Evolutionary conservation across 2,888 invertebrate species (phyloP).

Genomic region (Diaprepes abbreviatus): DNA sequence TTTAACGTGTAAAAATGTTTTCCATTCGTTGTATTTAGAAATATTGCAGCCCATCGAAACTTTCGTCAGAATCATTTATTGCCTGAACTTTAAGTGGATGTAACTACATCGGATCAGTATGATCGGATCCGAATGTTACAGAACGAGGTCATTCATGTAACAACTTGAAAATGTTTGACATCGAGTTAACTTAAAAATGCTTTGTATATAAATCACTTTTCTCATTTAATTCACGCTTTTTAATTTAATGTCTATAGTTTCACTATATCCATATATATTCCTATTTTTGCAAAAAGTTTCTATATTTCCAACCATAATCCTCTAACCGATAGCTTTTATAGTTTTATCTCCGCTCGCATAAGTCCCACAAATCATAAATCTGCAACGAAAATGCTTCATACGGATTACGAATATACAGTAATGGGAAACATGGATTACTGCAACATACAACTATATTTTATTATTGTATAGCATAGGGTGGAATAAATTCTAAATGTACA

Average conservation of each 20-base stretch:
- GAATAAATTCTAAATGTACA: not conserved
- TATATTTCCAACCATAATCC: conserved; percentile 8
- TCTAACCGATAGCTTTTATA: conserved; percentile 18
- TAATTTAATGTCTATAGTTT: not conserved
- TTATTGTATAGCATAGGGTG: not conserved
- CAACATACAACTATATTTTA: conserved; percentile 10
- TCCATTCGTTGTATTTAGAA: too few relatives aligned
- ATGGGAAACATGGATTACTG: conserved; percentile 30
- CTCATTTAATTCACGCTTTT: not conserved
- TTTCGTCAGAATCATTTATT: too few relatives aligned
- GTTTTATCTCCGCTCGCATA: conserved; percentile 15
- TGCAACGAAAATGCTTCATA: conserved; percentile 5
- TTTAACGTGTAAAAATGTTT: too few relatives aligned
- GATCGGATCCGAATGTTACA: too few relatives aligned
- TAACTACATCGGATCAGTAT: too few relatives aligned
- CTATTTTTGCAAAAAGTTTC: not conserved
- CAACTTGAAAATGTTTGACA: too few relatives aligned
- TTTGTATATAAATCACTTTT: too few relatives aligned
- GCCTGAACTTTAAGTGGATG: too few relatives aligned
- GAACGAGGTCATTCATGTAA: too few relatives aligned
- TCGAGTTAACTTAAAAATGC: too few relatives aligned
- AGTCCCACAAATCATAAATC: conserved; percentile 13
- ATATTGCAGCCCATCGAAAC: too few relatives aligned
- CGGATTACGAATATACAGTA: conserved; percentile 30
- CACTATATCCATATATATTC: not conserved